These are phyloP conservation scores for Homalodisca vitripennis DNA, from an alignment of 1,140 invertebrate species.

Conservation along the genomic window DNA sequence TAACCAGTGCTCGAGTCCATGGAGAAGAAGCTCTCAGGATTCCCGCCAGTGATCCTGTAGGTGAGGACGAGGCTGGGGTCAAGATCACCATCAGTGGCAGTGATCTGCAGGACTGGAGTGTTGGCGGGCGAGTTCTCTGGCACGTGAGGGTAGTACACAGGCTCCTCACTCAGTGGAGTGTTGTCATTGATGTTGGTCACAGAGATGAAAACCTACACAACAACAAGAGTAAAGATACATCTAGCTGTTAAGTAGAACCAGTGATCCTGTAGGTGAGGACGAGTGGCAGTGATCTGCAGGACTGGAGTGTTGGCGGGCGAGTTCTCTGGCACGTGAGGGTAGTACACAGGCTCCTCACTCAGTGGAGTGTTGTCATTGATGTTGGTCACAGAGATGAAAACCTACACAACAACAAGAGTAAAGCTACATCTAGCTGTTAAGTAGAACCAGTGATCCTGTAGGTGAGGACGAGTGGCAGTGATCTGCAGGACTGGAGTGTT, in stretches of 20 bases:
- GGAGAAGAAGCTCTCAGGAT: constrained; percentile 85
- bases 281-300: constrained; percentile 71
- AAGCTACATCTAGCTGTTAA: too few relatives aligned
- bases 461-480: constrained; percentile 67
- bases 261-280: constrained; percentile 78
- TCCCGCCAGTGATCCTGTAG: constrained; percentile 84
- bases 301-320: constrained; percentile 71
- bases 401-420: constrained; percentile 52
- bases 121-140: constrained; percentile 79
- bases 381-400: constrained; percentile 87
- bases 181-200: constrained; percentile 94
- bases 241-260: too few relatives aligned
- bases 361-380: constrained; percentile 93
- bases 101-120: constrained; percentile 70
- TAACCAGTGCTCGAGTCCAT: constrained; percentile 84
- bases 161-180: constrained; percentile 78
- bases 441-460: constrained; percentile 85
- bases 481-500: constrained; percentile 74
- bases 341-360: constrained; percentile 83
- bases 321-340: constrained; percentile 80
- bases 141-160: constrained; percentile 82
- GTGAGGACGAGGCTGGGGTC: constrained; percentile 64
- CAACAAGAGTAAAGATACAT: background rate
- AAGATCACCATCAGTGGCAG: constrained; percentile 77
- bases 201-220: constrained; percentile 77